Percentiles rank a stretch among this genome's conserved stretches.
Evolutionary conservation across 2,888 invertebrate genomes (phyloP).

Genomic region (Ryuthela nishihirai): DNA sequence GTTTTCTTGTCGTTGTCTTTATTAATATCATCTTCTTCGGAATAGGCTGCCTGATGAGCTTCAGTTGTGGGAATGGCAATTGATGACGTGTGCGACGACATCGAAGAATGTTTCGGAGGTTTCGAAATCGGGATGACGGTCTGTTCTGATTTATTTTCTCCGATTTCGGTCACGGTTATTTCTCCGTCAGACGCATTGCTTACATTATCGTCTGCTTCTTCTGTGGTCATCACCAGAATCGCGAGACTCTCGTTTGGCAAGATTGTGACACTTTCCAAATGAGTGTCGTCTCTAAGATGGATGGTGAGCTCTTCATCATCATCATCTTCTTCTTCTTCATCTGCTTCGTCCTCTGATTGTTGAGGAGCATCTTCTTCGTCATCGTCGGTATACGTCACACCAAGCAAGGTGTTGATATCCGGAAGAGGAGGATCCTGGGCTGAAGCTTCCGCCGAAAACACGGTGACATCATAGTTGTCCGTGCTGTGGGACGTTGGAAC

Average conservation of each 20-base stretch:
- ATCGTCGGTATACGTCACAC: background rate
- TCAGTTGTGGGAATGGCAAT: too few species aligned
- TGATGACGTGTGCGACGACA: too few species aligned
- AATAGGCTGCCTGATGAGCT: too few species aligned
- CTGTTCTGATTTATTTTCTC: too few species aligned
- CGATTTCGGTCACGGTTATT: too few species aligned
- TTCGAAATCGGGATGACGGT: too few species aligned
- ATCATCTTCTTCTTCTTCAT: conserved; percentile 2
- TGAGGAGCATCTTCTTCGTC: background rate
- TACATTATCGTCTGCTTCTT: conserved; percentile 5
- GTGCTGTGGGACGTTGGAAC: conserved; percentile 26
- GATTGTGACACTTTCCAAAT: conserved; percentile 25
- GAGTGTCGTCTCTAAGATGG: conserved; percentile 13
- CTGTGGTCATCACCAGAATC: conserved; percentile 20
- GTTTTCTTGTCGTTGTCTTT: too few species aligned
- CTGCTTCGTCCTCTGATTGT: background rate
- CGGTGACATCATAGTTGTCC: conserved; percentile 30
- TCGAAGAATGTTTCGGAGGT: too few species aligned
- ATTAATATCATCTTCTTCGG: too few species aligned
- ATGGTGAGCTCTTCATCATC: conserved; percentile 26
- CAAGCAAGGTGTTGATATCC: conserved; percentile 1
- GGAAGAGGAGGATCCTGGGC: conserved; percentile 5
- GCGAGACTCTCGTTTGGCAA: conserved; percentile 34
- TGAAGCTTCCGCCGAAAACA: conserved; percentile 6
- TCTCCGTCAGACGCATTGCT: too few species aligned